phyloP scores from a whole-genome alignment of 2,113 vertebrate species.

The Phalacrocorax aristotelis region DNA sequence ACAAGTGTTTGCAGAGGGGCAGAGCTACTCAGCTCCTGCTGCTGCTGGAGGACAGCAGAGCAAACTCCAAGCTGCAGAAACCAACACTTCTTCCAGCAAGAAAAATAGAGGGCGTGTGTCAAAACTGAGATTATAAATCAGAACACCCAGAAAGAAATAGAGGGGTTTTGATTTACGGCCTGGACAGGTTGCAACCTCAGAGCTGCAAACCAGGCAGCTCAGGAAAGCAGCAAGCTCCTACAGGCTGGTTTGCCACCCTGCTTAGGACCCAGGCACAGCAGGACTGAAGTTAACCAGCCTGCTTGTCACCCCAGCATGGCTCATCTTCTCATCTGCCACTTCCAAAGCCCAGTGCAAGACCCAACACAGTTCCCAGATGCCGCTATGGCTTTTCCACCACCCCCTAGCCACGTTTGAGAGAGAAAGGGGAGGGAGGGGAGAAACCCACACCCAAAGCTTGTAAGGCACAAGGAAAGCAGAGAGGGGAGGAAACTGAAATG shows the following conservation, averaged over 20 bases:
- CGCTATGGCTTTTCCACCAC: neutral
- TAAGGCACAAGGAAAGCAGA: neutral
- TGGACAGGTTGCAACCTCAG: neutral
- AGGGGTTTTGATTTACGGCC: neutral
- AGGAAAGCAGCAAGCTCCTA: neutral
- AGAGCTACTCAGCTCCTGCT: neutral
- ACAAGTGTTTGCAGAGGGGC: conserved; percentile 12
- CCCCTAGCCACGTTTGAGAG: neutral
- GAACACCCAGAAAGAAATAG: neutral
- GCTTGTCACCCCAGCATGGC: neutral
- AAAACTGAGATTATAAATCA: neutral
- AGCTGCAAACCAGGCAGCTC: neutral
- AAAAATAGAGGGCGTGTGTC: too few relatives aligned
- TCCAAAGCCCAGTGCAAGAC: neutral
- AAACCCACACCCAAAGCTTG: neutral
- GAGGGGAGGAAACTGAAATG: neutral
- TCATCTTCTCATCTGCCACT: neutral
- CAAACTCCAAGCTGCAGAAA: neutral
- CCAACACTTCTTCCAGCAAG: neutral
- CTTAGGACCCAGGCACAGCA: neutral
- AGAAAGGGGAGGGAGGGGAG: neutral
- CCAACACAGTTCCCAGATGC: neutral
- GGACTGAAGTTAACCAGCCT: neutral
- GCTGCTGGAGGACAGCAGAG: neutral
- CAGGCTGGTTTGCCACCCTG: neutral